Percentiles rank a stretch among this genome's conserved stretches.
Evolutionary conservation across 1,140 invertebrate species (phyloP).

Genomic region (Paraescarpia echinospica): DNA sequence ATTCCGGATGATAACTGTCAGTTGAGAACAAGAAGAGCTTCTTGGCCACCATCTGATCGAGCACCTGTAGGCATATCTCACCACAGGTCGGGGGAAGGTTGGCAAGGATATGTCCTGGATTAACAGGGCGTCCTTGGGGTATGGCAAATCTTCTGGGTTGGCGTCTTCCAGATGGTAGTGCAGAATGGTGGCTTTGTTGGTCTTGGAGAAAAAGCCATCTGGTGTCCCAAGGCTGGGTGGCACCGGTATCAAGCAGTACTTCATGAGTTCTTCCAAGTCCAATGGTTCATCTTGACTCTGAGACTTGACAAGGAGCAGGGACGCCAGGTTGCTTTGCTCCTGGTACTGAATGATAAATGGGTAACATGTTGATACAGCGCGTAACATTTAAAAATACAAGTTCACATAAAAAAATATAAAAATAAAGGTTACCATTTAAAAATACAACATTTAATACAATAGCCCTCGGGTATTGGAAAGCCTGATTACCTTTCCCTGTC

Average conservation of each 20-base stretch:
- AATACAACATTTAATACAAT: too few species aligned
- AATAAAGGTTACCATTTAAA: too few species aligned
- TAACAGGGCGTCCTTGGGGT: not conserved
- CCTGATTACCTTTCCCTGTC: not conserved
- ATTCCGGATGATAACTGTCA: not conserved
- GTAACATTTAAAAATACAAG: too few species aligned
- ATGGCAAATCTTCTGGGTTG: not conserved
- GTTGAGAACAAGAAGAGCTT: slow-evolving; percentile 5
- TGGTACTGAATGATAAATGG: not conserved
- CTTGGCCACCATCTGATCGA: slow-evolving; percentile 11
- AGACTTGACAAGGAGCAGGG: not conserved
- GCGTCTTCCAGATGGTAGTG: not conserved
- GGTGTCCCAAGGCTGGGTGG: not conserved
- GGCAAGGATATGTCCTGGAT: not conserved
- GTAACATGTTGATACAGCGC: not conserved
- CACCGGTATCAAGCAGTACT: not conserved
- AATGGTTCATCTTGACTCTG: not conserved
- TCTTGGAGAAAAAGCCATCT: not conserved
- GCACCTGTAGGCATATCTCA: slow-evolving; percentile 1
- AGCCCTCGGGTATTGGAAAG: not conserved
- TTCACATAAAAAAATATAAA: too few species aligned
- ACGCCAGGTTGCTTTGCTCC: slow-evolving; percentile 3
- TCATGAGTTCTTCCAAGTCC: not conserved
- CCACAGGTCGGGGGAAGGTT: slow-evolving; percentile 8
- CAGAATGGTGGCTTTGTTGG: not conserved